Percentiles rank a stretch among this genome's conserved stretches.
Evolutionary conservation across 1,140 invertebrate genomes (phyloP).

Genomic region (Conopomorpha cramerella): DNA sequence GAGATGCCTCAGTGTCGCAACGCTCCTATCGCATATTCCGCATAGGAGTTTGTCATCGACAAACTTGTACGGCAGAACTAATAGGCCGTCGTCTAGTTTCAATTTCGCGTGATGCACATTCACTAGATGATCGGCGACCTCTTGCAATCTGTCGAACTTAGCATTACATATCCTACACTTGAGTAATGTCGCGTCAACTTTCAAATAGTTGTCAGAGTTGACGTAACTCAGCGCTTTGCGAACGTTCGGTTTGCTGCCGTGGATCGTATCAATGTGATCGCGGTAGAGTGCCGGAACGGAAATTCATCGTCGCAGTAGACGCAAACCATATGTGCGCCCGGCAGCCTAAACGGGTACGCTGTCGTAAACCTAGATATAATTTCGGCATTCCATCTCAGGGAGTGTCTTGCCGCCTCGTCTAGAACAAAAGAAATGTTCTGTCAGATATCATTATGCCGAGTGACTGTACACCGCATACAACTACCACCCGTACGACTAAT

Average conservation of each 20-base stretch:
- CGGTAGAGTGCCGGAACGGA: too few relatives aligned
- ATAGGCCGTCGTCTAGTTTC: background rate
- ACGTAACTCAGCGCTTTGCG: too few relatives aligned
- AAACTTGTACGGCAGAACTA: constrained; percentile 1
- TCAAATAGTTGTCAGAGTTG: too few relatives aligned
- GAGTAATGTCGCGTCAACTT: constrained; percentile 3
- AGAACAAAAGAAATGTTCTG: constrained; percentile 8
- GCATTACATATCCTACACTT: constrained; percentile 4
- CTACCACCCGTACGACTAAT: too few relatives aligned
- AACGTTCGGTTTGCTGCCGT: too few relatives aligned
- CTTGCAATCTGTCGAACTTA: background rate
- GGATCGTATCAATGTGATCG: too few relatives aligned
- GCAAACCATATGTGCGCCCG: constrained; percentile 2
- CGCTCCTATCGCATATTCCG: constrained; percentile 3
- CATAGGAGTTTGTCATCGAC: constrained; percentile 2
- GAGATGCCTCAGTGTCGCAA: background rate
- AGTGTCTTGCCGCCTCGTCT: constrained; percentile 3
- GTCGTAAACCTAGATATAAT: constrained; percentile 3
- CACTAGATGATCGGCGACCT: background rate
- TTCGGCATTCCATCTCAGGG: constrained; percentile 5
- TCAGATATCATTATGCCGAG: too few relatives aligned
- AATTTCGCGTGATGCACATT: background rate
- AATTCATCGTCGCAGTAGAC: constrained; percentile 6
- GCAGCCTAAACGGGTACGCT: constrained; percentile 5
- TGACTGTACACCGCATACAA: too few relatives aligned